These are phyloP conservation scores for Ageneiosus marmoratus DNA, from an alignment of 2,113 vertebrate genomes.

Conservation along the genomic window DNA sequence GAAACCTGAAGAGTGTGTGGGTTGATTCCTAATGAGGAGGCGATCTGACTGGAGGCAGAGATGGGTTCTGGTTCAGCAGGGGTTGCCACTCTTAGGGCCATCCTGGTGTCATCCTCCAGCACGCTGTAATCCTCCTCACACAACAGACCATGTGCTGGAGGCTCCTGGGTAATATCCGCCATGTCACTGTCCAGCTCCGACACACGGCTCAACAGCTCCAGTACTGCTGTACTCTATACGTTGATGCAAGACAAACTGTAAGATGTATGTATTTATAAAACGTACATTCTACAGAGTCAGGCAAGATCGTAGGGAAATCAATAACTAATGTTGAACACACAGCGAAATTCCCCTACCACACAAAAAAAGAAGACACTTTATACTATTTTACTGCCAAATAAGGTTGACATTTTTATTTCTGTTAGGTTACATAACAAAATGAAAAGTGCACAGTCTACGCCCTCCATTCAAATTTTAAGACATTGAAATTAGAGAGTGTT, in stretches of 20 bases:
- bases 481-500: background rate
- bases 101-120: slow-evolving; percentile 42
- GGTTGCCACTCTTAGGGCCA: slow-evolving; percentile 38
- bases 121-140: slow-evolving; percentile 55
- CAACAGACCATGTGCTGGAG: slow-evolving; percentile 66
- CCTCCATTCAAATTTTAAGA: background rate
- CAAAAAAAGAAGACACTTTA: background rate
- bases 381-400: background rate
- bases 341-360: background rate
- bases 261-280: background rate
- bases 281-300: background rate
- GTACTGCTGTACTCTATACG: slow-evolving; percentile 73
- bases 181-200: slow-evolving; percentile 94
- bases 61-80: slow-evolving; percentile 74
- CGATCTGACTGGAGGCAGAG: slow-evolving; percentile 82
- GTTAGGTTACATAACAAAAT: slow-evolving; percentile 16
- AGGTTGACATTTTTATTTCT: slow-evolving; percentile 37
- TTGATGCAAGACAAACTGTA: slow-evolving; percentile 39
- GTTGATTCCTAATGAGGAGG: slow-evolving; percentile 86
- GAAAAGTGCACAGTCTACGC: background rate
- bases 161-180: slow-evolving; percentile 92
- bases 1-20: slow-evolving; percentile 90
- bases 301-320: background rate
- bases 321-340: background rate
- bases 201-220: slow-evolving; percentile 76